Base-by-base conservation (phyloP, 1,140 invertebrate genomes). In the Leptopilina clavipes region DNA sequence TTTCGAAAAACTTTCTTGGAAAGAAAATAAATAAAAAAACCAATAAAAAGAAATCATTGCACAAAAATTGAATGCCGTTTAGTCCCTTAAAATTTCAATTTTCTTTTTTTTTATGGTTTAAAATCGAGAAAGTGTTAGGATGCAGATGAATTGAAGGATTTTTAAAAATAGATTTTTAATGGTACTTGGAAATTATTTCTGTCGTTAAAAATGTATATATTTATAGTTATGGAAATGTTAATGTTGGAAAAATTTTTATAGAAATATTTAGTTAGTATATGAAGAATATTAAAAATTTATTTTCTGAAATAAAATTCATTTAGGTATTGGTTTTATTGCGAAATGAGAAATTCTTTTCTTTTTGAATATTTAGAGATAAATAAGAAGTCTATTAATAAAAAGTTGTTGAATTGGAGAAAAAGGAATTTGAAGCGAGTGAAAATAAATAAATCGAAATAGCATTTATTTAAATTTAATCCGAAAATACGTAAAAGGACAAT, bases 391-490 rank as follows among this genome's bases (percentile, higher is more conserved):
- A 40, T 40, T 40, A 40, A 40, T 9, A 40, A 40, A 40, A 40
- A 40, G 8, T 40, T 40, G 37, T 40, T 40, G 37, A 40, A 40
- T 40, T 40, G 37, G 37, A 9, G 37, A 40, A 40, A 40, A 40
- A 40, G 37, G 7, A 0, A 40, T 40, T 40, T 40, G 37, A 6
- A 40, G 37, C 37, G 37, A 40, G 6, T 40, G 37, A 40, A 40
- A 40, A 12, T n/a, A 31, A 31, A 65, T 65, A 25, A 65, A 31
- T 65, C 12, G 11, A 65, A 65, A 65, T 14, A 65, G 59, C 59
- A 31, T 65, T 65, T 25, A 65, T 31, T 65, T 31, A 65, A 65
- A 65, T 65, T 31, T n/a, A 65, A 65, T 65, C 59, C 59, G 19
- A 65, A 65, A 65, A 31, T 65, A 31, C 22, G 22, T 31, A 65